These are phyloP conservation scores for Pyrocephalus nanus DNA, from an alignment of 2,797 vertebrate genomes.

Conservation along the genomic window DNA sequence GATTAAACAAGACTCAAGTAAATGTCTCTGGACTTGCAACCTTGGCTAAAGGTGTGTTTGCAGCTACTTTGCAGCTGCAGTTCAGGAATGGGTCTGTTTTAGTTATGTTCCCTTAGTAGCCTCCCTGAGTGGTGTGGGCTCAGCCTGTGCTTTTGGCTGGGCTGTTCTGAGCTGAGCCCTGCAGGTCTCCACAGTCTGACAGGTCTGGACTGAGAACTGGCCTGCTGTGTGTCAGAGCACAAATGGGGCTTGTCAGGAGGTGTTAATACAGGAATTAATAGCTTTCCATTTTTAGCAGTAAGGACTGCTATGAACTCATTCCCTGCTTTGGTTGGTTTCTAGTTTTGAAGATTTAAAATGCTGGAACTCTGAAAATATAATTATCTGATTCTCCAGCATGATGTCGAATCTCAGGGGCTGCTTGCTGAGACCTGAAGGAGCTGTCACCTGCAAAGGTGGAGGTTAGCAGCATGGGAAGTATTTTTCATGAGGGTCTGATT, in stretches of 20 bases:
- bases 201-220: not conserved
- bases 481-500: not conserved
- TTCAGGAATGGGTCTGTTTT: not conserved
- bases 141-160: not conserved
- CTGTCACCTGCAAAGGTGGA: not conserved
- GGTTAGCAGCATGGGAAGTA: not conserved
- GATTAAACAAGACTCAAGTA: not conserved
- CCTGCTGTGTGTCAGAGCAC: not conserved
- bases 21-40: not conserved
- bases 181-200: not conserved
- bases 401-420: not conserved
- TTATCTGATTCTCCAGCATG: not conserved
- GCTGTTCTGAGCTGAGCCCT: not conserved
- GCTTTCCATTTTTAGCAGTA: slow-evolving; percentile 29
- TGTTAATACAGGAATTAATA: slow-evolving; percentile 22
- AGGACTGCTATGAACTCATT: not conserved
- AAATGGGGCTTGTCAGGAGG: slow-evolving; percentile 1
- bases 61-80: not conserved
- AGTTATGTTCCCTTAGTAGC: not conserved
- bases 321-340: not conserved
- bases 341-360: not conserved
- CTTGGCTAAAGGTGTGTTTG: not conserved
- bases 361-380: not conserved
- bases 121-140: not conserved
- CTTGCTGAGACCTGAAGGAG: not conserved